A percentile compares a stretch with the other conserved stretches of the same genome.
Evolutionary conservation across 2,888 invertebrate genomes (phyloP).

Genomic region (Heteropelma amictum): DNA sequence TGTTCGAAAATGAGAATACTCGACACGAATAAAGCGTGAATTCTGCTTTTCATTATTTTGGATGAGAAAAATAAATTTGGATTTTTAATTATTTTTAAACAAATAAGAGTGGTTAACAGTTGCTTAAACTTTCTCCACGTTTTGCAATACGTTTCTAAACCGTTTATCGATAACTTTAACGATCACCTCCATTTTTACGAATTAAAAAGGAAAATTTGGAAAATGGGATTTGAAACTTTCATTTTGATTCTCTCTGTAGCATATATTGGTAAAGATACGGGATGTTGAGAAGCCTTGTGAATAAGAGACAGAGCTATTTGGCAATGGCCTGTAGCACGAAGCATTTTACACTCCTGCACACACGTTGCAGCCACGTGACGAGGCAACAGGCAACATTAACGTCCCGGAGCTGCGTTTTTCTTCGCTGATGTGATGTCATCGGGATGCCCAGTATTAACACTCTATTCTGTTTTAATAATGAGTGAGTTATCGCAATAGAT

Average conservation of each 20-base stretch:
- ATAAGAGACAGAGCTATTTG: conserved; percentile 24
- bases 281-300: conserved; percentile 20
- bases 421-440: conserved; percentile 62
- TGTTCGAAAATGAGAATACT: too few relatives aligned
- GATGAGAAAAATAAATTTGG: too few relatives aligned
- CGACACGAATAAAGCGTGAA: too few relatives aligned
- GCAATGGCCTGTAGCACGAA: conserved; percentile 44
- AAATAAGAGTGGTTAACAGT: too few relatives aligned
- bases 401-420: conserved; percentile 44
- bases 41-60: too few relatives aligned
- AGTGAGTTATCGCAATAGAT: neutral
- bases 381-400: conserved; percentile 13
- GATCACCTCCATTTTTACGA: neutral
- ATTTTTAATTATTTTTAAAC: too few relatives aligned
- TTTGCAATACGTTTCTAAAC: too few relatives aligned
- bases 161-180: neutral
- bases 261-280: neutral
- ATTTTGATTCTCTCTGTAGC: conserved; percentile 2
- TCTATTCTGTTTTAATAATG: conserved; percentile 5
- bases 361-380: conserved; percentile 56
- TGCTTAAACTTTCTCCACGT: too few relatives aligned
- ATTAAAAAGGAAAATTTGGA: neutral
- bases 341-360: conserved; percentile 54
- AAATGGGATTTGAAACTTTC: neutral
- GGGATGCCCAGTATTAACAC: conserved; percentile 42